Conservation (phyloP, 2,113 vertebrate species). For the human (Homo sapiens) region GRCh38 chr4:172556001-172556500, state of each 20-base stretch:
- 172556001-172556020: constrained; percentile 74
- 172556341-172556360: background rate
- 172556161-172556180: constrained; percentile 5
- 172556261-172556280: background rate
- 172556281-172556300: background rate
- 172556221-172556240: constrained; percentile 40
- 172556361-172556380: background rate
- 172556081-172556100: constrained; percentile 66
- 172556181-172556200: constrained; percentile 26
- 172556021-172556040: constrained; percentile 64
- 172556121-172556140: constrained; percentile 20
- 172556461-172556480: background rate
- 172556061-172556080: constrained; percentile 63
- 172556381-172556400: background rate
- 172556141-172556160: constrained; percentile 51
- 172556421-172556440: background rate
- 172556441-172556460: background rate
- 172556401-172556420: background rate
- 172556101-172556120: constrained; percentile 58
- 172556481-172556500: background rate
- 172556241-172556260: background rate
- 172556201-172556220: constrained; percentile 29
- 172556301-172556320: background rate
- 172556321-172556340: background rate
- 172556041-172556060: constrained; percentile 74